These are phyloP conservation scores for Cyclophora albipunctata DNA, from an alignment of 2,888 invertebrate genomes.

Conservation along the genomic window DNA sequence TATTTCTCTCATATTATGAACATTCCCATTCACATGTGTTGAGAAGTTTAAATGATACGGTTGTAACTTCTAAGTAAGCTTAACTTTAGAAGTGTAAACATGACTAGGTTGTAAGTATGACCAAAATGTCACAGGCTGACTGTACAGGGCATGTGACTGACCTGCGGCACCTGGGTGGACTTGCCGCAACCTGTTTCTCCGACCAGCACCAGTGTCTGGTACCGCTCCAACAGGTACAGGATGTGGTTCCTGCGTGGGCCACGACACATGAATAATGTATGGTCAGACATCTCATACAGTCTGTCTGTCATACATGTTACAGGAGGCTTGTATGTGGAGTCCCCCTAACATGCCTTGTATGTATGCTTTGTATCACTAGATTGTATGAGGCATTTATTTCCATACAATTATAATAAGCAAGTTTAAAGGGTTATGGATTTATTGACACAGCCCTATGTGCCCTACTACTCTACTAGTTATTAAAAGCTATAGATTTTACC, in stretches of 20 bases:
- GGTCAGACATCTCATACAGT: neutral
- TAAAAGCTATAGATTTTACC: too few species aligned
- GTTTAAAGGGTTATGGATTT: neutral
- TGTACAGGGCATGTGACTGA: constrained; percentile 81
- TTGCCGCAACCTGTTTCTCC: constrained; percentile 98
- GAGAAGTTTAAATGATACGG: too few species aligned
- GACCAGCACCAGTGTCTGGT: constrained; percentile 89
- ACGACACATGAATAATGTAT: neutral
- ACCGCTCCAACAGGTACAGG: constrained; percentile 88
- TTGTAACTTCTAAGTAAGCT: too few species aligned
- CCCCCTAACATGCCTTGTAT: too few species aligned
- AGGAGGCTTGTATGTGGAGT: too few species aligned
- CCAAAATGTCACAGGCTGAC: constrained; percentile 72
- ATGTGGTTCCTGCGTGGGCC: constrained; percentile 81
- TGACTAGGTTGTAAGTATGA: too few species aligned
- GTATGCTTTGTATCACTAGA: neutral
- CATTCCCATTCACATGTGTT: too few species aligned
- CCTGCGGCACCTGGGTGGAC: constrained; percentile 96
- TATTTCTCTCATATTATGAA: too few species aligned
- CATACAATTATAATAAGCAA: neutral
- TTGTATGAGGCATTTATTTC: neutral
- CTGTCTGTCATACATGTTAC: neutral
- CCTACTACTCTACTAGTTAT: too few species aligned
- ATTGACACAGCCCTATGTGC: neutral
- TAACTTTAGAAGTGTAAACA: too few species aligned